Base-by-base conservation (phyloP, 2,113 vertebrate genomes). In the Megatriorchis doriae region DNA sequence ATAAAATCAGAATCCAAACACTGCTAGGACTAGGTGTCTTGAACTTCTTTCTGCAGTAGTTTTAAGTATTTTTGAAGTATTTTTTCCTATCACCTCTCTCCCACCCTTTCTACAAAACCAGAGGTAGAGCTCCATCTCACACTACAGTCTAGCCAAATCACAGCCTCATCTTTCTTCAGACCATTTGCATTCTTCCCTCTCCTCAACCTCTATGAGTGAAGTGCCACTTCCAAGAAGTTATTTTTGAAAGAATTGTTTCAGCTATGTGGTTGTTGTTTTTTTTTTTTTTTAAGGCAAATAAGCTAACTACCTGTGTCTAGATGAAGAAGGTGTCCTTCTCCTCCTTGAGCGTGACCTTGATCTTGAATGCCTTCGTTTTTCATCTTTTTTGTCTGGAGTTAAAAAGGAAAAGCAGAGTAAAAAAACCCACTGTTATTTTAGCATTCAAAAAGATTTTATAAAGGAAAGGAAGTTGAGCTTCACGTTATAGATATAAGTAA, bases 301-400 rank as follows among this genome's bases (percentile, higher is more conserved):
- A 52, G 45, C 19, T 11, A 17, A 7, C 9, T 65, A 99, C 99
- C 99, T 99, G 98, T 99, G 99, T 93, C 99, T 99, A 22, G 99
- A 99, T 75, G 99, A 99, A 50, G 99, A 99, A 59, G 99, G 98
- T 27, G 99, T 99, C 61, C 99, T 98, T 86, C 99, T 98, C 86
- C 99, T 98, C 27, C 99, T 98, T 1, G 99, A 99, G 59, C 99
- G 98, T 0, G 99, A 99, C 75, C 99, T 95, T 31, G 99, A 99
- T 71, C 99, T 98, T 5, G 99, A 99, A 97, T 99, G 99, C 93
- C 99, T 99, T 87, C 99, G 98, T 89, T 99, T 99, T 86, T 99
- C 99, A 82, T 99, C 99, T 93, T 99, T 99, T 96, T 99, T 99
- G 97, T 99, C 99, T 99, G 91, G 26, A 97, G 96, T 95, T 66